These are phyloP conservation scores for Lithophane semibrunnea DNA, from an alignment of 2,888 invertebrate species.

Conservation along the genomic window DNA sequence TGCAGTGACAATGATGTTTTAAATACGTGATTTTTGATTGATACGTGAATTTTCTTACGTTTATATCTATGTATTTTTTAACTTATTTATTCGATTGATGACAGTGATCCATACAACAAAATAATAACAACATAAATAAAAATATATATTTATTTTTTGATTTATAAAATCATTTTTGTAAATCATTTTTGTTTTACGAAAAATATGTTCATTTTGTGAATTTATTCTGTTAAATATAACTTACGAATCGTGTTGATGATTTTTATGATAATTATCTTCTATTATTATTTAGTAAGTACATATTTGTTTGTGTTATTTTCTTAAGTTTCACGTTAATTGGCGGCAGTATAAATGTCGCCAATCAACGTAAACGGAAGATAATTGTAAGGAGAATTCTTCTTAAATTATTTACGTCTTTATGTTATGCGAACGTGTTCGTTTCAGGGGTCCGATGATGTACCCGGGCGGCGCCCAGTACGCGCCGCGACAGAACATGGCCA, in stretches of 20 bases:
- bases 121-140: too few species aligned
- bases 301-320: neutral
- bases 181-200: neutral
- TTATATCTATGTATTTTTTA: too few species aligned
- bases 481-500: conserved; percentile 74
- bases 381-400: neutral
- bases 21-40: neutral
- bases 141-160: too few species aligned
- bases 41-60: too few species aligned
- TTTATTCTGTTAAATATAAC: neutral
- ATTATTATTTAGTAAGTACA: neutral
- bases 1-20: too few species aligned
- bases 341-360: neutral
- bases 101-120: too few species aligned
- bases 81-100: too few species aligned
- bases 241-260: neutral
- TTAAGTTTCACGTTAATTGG: neutral
- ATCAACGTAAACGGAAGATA: neutral
- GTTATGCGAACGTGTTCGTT: neutral
- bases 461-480: conserved; percentile 76
- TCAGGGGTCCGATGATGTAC: conserved; percentile 87
- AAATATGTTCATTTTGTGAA: neutral
- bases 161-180: neutral
- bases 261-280: neutral
- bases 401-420: neutral